Conservation (phyloP, 2,113 vertebrate species). For the Talpa occidentalis region DNA sequence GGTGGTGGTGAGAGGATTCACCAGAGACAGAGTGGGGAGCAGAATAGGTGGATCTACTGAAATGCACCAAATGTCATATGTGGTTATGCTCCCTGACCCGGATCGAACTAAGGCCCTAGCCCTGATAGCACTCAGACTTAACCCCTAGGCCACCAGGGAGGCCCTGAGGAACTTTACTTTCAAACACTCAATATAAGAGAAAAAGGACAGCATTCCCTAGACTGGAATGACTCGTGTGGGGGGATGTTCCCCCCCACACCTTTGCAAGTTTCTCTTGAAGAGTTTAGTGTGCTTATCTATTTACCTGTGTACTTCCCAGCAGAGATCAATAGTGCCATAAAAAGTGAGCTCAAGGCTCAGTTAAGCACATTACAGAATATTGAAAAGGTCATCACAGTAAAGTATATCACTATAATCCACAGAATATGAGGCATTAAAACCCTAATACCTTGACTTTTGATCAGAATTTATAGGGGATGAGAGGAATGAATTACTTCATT, state of each 20-base stretch:
- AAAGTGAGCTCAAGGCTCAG: constrained; percentile 56
- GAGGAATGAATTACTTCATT: constrained; percentile 56
- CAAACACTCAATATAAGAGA: neutral
- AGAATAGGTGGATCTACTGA: no score
- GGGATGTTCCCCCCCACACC: no score
- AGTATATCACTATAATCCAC: constrained; percentile 58
- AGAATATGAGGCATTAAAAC: constrained; percentile 67
- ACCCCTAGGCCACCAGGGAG: neutral
- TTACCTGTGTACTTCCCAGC: neutral
- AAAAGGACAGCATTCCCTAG: neutral
- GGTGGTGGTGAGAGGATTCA: no score
- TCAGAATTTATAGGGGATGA: constrained; percentile 65
- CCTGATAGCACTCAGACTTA: no score
- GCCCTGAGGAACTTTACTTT: neutral
- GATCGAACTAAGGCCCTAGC: no score
- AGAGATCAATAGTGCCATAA: constrained; percentile 60
- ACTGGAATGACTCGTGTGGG: neutral
- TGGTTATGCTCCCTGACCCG: no score
- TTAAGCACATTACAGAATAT: constrained; percentile 73
- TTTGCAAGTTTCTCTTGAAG: constrained; percentile 4
- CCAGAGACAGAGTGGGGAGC: no score
- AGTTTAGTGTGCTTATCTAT: constrained; percentile 55
- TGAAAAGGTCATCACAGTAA: constrained; percentile 77
- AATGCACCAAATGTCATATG: no score
- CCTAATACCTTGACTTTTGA: constrained; percentile 57